Conservation (phyloP, 2,797 vertebrate species). For the Gymnodraco acuticeps region DNA sequence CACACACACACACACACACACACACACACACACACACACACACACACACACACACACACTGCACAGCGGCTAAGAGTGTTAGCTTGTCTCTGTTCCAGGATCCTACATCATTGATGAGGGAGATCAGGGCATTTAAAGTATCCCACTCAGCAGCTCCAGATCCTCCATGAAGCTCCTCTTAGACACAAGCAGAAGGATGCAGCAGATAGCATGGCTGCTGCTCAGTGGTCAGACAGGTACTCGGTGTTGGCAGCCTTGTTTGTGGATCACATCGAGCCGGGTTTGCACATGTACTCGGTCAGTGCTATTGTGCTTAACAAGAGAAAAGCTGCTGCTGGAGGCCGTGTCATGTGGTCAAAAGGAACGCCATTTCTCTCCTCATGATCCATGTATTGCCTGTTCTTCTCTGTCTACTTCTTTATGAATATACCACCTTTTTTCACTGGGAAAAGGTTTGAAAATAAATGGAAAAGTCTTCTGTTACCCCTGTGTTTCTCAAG, state of each 20-base stretch:
- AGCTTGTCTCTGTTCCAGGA: constrained; percentile 80
- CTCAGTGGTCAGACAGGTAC: constrained; percentile 55
- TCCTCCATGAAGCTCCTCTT: constrained; percentile 59
- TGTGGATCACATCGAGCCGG: constrained; percentile 52
- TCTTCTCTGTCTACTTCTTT: constrained; percentile 22
- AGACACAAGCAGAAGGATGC: constrained; percentile 39
- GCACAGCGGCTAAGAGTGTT: constrained; percentile 78
- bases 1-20: not conserved
- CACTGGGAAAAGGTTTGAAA: not conserved
- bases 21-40: constrained; percentile 45
- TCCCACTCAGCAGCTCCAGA: constrained; percentile 57
- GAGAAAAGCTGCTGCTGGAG: constrained; percentile 21
- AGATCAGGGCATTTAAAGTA: constrained; percentile 78
- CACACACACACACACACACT: too few relatives aligned
- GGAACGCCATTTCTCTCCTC: constrained; percentile 52
- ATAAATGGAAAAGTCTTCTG: constrained; percentile 2
- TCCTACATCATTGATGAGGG: constrained; percentile 83
- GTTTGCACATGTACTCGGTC: constrained; percentile 52
- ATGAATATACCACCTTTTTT: constrained; percentile 1
- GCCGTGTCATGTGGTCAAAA: constrained; percentile 44
- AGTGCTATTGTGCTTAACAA: constrained; percentile 59
- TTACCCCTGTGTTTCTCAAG: constrained; percentile 8
- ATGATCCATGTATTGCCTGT: constrained; percentile 62
- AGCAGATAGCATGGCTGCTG: constrained; percentile 51
- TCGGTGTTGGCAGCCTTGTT: constrained; percentile 71